Evolutionary conservation across 2,797 vertebrate genomes (phyloP).

Genomic region (Triplophysa bombifrons): DNA sequence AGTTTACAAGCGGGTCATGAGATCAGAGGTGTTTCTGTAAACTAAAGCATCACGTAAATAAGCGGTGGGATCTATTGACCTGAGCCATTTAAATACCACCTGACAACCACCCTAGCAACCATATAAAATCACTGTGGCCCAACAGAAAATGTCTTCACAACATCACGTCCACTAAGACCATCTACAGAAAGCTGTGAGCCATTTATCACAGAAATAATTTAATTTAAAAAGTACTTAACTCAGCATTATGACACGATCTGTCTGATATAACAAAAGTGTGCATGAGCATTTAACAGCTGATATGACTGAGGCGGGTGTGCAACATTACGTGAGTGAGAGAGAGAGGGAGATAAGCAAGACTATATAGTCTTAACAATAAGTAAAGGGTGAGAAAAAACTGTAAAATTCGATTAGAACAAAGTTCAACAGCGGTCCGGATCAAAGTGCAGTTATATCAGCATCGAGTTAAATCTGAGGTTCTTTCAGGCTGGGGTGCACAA

Average conservation of each 20-base stretch:
- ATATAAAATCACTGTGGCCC: background rate
- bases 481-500: background rate
- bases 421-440: background rate
- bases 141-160: background rate
- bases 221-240: background rate
- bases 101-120: background rate
- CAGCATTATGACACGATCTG: background rate
- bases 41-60: background rate
- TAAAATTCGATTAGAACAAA: constrained; percentile 1
- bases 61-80: no score
- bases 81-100: no score
- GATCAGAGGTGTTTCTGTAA: background rate
- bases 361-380: constrained; percentile 31
- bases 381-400: constrained; percentile 1
- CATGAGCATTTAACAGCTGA: constrained; percentile 22
- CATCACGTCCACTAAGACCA: no score
- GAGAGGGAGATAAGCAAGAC: constrained; percentile 13
- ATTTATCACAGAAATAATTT: no score
- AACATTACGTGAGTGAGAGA: background rate
- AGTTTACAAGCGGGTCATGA: background rate
- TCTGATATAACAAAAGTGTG: background rate
- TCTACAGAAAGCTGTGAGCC: no score
- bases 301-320: background rate
- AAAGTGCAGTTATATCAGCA: background rate
- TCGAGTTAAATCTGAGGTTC: background rate